Conservation (phyloP, 2,888 invertebrate genomes). For the Lucinisca nassula region DNA sequence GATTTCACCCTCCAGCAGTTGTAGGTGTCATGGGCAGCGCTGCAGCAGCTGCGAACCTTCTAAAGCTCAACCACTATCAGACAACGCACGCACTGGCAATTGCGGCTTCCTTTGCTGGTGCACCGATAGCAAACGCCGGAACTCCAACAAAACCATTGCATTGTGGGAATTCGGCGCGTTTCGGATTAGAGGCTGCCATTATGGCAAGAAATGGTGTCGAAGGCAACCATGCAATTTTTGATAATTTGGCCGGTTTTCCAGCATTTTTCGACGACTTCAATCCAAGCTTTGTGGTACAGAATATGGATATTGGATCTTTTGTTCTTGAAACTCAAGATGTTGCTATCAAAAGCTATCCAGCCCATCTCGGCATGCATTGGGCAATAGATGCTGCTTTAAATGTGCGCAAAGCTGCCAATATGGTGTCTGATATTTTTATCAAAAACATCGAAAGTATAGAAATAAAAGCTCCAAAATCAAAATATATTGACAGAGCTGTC, state of each 20-base stretch:
- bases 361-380: slow-evolving; percentile 85
- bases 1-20: slow-evolving; percentile 81
- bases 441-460: slow-evolving; percentile 56
- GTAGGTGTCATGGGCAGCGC: slow-evolving; percentile 83
- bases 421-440: slow-evolving; percentile 17
- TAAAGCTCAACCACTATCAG: slow-evolving; percentile 71
- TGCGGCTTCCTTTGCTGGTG: slow-evolving; percentile 81
- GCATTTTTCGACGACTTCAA: slow-evolving; percentile 81
- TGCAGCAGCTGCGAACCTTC: slow-evolving; percentile 75
- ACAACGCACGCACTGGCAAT: slow-evolving; percentile 78
- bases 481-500: slow-evolving; percentile 79
- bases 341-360: slow-evolving; percentile 74
- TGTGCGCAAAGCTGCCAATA: background rate
- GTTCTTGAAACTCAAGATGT: slow-evolving; percentile 75
- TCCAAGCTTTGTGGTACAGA: slow-evolving; percentile 65
- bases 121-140: slow-evolving; percentile 82
- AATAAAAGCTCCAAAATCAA: slow-evolving; percentile 75
- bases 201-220: slow-evolving; percentile 76
- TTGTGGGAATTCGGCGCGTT: slow-evolving; percentile 78
- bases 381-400: slow-evolving; percentile 78
- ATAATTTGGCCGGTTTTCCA: slow-evolving; percentile 76
- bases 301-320: slow-evolving; percentile 33
- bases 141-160: slow-evolving; percentile 81
- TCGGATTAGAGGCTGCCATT: slow-evolving; percentile 79
- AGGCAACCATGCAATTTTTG: slow-evolving; percentile 78